A percentile compares a stretch with the other conserved stretches of the same genome.
These are phyloP conservation scores for Propithecus perrieri DNA, from an alignment of 2,797 vertebrate species.

Conservation along the genomic window DNA sequence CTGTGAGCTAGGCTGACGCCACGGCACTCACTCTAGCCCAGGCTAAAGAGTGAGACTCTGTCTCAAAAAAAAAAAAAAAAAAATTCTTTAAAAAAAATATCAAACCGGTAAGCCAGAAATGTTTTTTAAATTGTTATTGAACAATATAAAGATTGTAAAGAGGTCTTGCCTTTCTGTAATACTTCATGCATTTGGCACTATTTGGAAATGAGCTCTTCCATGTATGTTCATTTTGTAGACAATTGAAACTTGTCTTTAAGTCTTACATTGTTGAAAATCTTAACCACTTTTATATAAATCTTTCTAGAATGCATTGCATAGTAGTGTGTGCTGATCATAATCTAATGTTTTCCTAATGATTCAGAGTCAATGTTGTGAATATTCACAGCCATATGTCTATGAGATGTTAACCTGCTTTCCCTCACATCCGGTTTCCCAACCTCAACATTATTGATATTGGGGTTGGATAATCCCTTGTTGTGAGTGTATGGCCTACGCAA, in stretches of 20 bases:
- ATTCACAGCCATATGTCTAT: neutral
- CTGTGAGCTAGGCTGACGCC: too few relatives aligned
- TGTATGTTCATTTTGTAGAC: conserved; percentile 10
- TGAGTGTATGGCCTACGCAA: neutral
- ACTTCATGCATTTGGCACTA: conserved; percentile 31
- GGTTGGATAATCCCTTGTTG: neutral
- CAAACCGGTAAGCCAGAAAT: conserved; percentile 64
- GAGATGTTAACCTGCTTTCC: neutral
- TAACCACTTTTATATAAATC: neutral
- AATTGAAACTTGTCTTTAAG: neutral
- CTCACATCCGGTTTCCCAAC: neutral
- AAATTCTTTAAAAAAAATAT: conserved; percentile 64
- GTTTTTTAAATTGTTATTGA: conserved; percentile 54
- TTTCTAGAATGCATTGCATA: conserved; percentile 39
- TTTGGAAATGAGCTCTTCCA: conserved; percentile 42
- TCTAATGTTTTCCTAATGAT: neutral
- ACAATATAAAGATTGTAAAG: conserved; percentile 56
- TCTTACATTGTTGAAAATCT: conserved; percentile 13
- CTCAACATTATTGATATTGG: neutral
- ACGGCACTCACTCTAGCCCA: too few relatives aligned
- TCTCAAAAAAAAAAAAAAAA: neutral
- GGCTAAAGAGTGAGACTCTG: too few relatives aligned
- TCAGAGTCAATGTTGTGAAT: neutral
- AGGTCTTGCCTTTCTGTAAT: conserved; percentile 46
- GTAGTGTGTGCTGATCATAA: neutral